Evolutionary conservation across 2,797 vertebrate species (phyloP).

Genomic region (Mormyrops boulengeri): DNA sequence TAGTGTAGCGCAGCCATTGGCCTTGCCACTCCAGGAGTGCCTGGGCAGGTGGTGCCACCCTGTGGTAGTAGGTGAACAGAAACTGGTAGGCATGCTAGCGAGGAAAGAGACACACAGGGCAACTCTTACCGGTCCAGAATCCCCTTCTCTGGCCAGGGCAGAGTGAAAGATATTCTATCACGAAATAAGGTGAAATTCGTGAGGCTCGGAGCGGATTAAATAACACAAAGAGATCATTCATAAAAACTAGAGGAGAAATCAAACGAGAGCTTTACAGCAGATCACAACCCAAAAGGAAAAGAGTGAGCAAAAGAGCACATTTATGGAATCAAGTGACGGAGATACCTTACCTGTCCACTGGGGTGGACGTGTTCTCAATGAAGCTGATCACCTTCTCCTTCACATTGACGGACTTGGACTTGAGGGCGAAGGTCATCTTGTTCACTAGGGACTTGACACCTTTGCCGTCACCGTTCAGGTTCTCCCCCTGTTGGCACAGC

Average conservation of each 20-base stretch:
- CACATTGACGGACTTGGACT: conserved; percentile 94
- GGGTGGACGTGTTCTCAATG: conserved; percentile 94
- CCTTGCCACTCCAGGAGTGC: not conserved
- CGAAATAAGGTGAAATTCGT: conserved; percentile 74
- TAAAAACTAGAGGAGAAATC: not conserved
- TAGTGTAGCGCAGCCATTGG: conserved; percentile 27
- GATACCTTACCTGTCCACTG: conserved; percentile 82
- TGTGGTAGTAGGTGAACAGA: conserved; percentile 20
- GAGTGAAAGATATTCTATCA: conserved; percentile 97
- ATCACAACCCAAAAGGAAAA: not conserved
- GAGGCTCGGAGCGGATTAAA: conserved; percentile 61
- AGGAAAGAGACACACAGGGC: conserved; percentile 27
- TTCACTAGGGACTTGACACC: conserved; percentile 94
- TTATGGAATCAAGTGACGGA: not conserved
- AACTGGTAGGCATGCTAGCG: conserved; percentile 62
- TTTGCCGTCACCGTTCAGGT: conserved; percentile 80
- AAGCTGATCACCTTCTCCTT: conserved; percentile 99
- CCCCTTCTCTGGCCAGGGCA: conserved; percentile 96
- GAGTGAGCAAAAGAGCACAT: not conserved
- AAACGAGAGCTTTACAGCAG: not conserved
- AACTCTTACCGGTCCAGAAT: conserved; percentile 90
- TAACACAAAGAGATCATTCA: conserved; percentile 23
- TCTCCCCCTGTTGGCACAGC: conserved; percentile 58
- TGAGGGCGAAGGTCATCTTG: conserved; percentile 98
- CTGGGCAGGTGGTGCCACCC: conserved; percentile 23